Base-by-base conservation (phyloP, 2,113 vertebrate species). In the Montifringilla adamsi region DNA sequence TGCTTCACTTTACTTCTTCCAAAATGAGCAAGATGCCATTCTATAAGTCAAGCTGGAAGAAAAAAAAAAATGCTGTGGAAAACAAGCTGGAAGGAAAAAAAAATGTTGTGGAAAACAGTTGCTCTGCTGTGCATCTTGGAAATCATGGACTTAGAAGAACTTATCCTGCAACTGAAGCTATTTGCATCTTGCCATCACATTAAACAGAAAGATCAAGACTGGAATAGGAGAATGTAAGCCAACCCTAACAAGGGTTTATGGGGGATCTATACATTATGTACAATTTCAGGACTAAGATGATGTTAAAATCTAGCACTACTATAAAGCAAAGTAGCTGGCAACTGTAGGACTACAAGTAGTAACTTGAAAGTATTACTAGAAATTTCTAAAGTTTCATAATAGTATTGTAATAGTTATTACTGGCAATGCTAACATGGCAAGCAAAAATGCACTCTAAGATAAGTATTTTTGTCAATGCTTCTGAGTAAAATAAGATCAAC, bases 401-500 rank as follows among this genome's bases (percentile, higher is more conserved):
- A 77, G 58, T 58, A 88, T 80, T 77, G 39, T n/a, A 66, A 33
- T 41, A 77, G 76, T 74, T 96, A 75, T 83, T 67, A 89, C 52
- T 79, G 81, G 79, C 79, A 95, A 80, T 74, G 67, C n/a, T 62
- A 97, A 83, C 13, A 87, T 3, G 18, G 80, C 49, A 96, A 96
- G 79, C 59, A 91, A 91, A 94, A 85, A 69, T 56, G 87, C 59
- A 83, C 62, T 58, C 68, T 46, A 82, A 69, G 43, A 66, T 77
- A 72, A 73, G 33, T 28, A 90, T 88, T 90, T 94, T 82, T 79
- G 55, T 87, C 96, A 92, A 46, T 78, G 83, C 60, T 96, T 97
- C 75, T 62, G 52, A 93, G 81, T 46, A 96, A 86, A 97, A 31
- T 87, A 96, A 93, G 82, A 96, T 96, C 92, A 97, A 70, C 79